phyloP scores from a whole-genome alignment of 2,113 vertebrate genomes.

The Strigops habroptila region DNA sequence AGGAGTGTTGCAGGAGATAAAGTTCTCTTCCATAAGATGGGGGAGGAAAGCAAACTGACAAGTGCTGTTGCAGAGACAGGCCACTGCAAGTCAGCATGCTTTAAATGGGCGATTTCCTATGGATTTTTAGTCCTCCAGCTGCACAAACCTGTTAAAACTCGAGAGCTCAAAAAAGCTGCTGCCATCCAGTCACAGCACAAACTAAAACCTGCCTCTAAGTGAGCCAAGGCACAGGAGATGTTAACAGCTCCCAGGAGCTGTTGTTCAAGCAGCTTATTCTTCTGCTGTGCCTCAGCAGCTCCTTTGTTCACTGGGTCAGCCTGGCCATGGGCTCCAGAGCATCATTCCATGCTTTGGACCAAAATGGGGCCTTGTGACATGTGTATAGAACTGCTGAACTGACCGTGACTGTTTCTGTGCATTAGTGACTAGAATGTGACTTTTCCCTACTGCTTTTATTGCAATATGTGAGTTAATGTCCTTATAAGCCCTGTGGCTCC shows the following conservation, averaged over 20 bases:
- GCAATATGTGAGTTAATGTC: background rate
- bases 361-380: background rate
- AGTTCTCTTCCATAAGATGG: background rate
- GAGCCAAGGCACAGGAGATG: rapidly evolving
- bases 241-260: background rate
- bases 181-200: background rate
- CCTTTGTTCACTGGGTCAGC: rapidly evolving
- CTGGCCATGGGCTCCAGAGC: background rate
- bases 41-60: background rate
- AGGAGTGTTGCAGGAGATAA: background rate
- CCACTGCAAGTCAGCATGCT: background rate
- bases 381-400: background rate
- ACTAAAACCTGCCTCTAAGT: background rate
- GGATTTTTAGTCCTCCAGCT: background rate
- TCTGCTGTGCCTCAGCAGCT: background rate
- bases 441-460: background rate
- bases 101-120: background rate
- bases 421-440: background rate
- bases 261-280: background rate
- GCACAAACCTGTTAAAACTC: background rate
- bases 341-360: background rate
- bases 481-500: background rate
- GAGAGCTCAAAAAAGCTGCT: background rate
- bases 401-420: background rate
- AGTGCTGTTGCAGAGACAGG: background rate